Base-by-base conservation (phyloP, 2,888 invertebrate genomes). In the Lissonota sp. region DNA sequence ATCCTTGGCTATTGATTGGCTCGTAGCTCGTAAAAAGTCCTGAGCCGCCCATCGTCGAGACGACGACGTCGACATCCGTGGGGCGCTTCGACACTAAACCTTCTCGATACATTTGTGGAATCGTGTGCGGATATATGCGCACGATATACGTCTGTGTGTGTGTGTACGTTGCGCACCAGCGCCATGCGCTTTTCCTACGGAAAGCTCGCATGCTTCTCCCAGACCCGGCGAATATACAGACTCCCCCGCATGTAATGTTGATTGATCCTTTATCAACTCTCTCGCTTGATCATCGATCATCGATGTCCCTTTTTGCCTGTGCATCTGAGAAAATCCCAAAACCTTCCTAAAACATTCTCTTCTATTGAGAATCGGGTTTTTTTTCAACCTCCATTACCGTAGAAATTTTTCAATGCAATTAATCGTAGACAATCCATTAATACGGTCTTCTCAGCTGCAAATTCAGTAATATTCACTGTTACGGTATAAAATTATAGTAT, bases 1-100 rank as follows among this genome's bases (percentile, higher is more conserved):
- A 82, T 63, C 40, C 58, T 49, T n/a, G 73, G 72, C 79, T 89
- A 91, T 91, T 87, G 91, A 92, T 92, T 92, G 92, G 92, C 62
- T 78, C 84, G 77, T 51, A 49, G 84, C 71, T 83, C 85, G 80
- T 85, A 85, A 85, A 85, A 83, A 84, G 81, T 82, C 73, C 84
- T 88, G 83, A 82, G 76, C 64, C 78, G 80, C 89, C 90, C 85
- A 86, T 84, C 80, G 81, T 79, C 79, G 83, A 83, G 83, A 85
- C 82, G 82, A 71, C 80, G 83, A 80, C 76, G 74, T 79, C 80
- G 71, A 78, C 85, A 79, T 80, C 78, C 26, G 26, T 26, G 26
- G 26, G 84, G 80, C 80, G 71, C 74, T 66, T 58, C 69, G 26
- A 16, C 67, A 75, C 75, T 51, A 51, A 51, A 51, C 51, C 53